Conservation (phyloP, 1,140 invertebrate genomes). For the Bombyx mori region ASM3026992v2 NC_085130.1:16694501-16695000, state of each 20-base stretch:
- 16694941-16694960: constrained; percentile 26
- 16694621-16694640: neutral
- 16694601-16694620: constrained; percentile 4
- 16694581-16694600: constrained; percentile 6
- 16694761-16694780: no score
- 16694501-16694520: no score
- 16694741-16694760: no score
- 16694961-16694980: constrained; percentile 83
- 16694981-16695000: constrained; percentile 99
- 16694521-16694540: no score
- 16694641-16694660: neutral
- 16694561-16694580: constrained; percentile 10
- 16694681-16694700: neutral
- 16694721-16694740: no score
- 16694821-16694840: constrained; percentile 4
- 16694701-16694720: no score
- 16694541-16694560: neutral
- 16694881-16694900: constrained; percentile 44
- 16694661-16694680: neutral
- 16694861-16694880: constrained; percentile 21
- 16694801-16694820: neutral
- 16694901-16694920: constrained; percentile 45
- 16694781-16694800: no score
- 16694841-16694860: constrained; percentile 15
- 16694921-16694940: constrained; percentile 29